phyloP scores from a whole-genome alignment of 2,113 vertebrate species.

The Tylochromis polylepis region DNA sequence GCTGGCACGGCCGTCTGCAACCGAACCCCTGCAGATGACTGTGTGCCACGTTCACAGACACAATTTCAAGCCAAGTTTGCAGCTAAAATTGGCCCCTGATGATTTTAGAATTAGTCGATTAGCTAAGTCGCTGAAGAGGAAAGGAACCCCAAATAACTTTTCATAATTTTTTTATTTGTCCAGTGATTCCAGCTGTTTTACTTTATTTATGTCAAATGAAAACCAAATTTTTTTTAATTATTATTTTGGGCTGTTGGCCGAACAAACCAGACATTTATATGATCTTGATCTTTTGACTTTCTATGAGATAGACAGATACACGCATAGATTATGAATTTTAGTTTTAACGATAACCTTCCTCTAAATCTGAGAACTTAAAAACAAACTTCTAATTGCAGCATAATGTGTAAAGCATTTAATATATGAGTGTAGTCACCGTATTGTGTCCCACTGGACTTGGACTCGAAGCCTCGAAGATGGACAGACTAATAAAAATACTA shows the following conservation, averaged over 20 bases:
- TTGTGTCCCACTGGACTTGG: rapidly evolving
- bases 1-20: constrained; percentile 22
- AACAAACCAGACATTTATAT: neutral
- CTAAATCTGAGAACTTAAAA: neutral
- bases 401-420: neutral
- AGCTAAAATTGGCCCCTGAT: neutral
- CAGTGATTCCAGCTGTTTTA: neutral
- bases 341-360: rapidly evolving
- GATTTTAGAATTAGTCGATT: neutral
- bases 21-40: neutral
- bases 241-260: neutral
- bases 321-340: neutral
- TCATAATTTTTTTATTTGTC: neutral
- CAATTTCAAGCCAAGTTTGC: neutral
- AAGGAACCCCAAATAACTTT: neutral
- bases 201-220: neutral
- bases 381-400: neutral
- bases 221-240: neutral
- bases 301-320: rapidly evolving
- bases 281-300: neutral
- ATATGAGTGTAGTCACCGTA: rapidly evolving
- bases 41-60: neutral
- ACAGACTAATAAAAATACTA: neutral
- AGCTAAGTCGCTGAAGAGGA: rapidly evolving
- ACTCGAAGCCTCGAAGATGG: rapidly evolving